Base-by-base conservation (phyloP, 2,888 invertebrate species). In the Cephalotes varians region DNA sequence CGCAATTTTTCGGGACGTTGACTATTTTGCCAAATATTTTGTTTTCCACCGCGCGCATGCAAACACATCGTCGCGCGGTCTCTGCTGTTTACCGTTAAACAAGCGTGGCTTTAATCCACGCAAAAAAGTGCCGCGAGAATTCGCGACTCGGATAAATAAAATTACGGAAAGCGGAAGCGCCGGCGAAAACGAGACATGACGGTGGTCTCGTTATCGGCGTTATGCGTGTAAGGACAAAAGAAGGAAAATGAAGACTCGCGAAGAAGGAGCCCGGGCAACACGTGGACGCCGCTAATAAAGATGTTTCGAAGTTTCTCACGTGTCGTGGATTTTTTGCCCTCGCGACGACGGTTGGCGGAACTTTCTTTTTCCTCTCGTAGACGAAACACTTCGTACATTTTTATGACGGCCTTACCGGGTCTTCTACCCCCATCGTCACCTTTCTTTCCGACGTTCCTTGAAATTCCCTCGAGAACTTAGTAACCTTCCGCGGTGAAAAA, bases 241-340 rank as follows among this genome's bases (percentile, higher is more conserved):
- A 5, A n/a, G n/a, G n/a, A n/a, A 15, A 49, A 25, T 6, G 3
- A 10, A 25, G 34, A 51, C 34, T 28, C 28, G 65, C 10, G 9
- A 47, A 18, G 44, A 28, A 37, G 83, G 28, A 28, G 82, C 25
- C 9, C 31, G 25, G 34, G 44, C 25, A 58, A 80, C 82, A 67
- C 79, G 67, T 69, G 79, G 54, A 51, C 40, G 25, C 40, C 37
- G 62, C 71, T 76, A 62, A 83, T 85, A 80, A 88, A 85, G 85
- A 84, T 76, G 79, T 40, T 84, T 71, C 62, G 56, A 81, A 77
- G 85, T 88, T 88, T 84, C 83, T 85, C 88, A 84, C 88, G 84
- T 81, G 80, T 73, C 84, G 72, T 73, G 51, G 80, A 77, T 85
- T 67, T 62, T 74, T 81, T 51, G 79, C 37, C n/a, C 18, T n/a